phyloP scores from a whole-genome alignment of 2,888 invertebrate genomes.

The Allacma fusca region DNA sequence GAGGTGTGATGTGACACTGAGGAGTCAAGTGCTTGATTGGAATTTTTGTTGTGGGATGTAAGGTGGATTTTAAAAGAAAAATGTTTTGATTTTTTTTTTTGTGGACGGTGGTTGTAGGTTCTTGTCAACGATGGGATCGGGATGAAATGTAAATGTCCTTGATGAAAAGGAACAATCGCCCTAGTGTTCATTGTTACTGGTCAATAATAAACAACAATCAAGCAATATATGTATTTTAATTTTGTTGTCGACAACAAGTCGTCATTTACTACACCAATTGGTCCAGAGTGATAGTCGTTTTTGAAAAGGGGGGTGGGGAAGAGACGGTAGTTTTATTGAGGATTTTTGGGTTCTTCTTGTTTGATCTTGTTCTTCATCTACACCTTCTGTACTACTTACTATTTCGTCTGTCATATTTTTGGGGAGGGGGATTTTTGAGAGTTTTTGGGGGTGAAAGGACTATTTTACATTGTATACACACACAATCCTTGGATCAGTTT shows the following conservation, averaged over 20 bases:
- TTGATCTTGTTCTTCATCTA: no score
- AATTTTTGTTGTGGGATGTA: no score
- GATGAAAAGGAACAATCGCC: slow-evolving; percentile 34
- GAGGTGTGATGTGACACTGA: no score
- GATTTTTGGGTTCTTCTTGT: no score
- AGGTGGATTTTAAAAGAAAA: neutral
- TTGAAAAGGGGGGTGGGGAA: neutral
- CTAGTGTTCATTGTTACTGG: slow-evolving; percentile 33
- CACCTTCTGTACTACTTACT: no score
- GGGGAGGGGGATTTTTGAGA: no score
- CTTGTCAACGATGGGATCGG: slow-evolving; percentile 26
- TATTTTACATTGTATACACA: neutral
- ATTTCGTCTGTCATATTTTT: no score
- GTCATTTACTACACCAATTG: neutral
- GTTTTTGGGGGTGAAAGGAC: no score
- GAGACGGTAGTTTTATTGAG: neutral
- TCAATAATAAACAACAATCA: slow-evolving; percentile 28
- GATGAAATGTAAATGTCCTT: slow-evolving; percentile 36
- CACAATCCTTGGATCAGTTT: no score
- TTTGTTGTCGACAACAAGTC: neutral
- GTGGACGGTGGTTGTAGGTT: no score
- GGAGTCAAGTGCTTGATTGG: no score
- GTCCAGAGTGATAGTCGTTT: neutral
- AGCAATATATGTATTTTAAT: neutral
- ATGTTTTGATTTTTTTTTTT: slow-evolving; percentile 20